Evolutionary conservation across 2,797 vertebrate genomes (phyloP).

Genomic region (Remorina albescens): DNA sequence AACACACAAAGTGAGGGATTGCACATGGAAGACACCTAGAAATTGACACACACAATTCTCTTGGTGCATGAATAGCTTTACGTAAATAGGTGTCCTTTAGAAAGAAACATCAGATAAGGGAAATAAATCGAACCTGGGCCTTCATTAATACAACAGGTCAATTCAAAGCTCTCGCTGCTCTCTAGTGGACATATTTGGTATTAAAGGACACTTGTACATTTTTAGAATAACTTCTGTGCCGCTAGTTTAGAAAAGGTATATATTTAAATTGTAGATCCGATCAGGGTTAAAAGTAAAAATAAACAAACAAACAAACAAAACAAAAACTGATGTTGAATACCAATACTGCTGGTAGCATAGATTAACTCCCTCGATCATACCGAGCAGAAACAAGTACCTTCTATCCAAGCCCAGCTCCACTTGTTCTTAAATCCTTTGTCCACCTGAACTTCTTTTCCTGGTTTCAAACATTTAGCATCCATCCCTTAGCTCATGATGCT

Average conservation of each 20-base stretch:
- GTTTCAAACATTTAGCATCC: too few species aligned
- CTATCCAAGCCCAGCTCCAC: too few species aligned
- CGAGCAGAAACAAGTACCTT: too few species aligned
- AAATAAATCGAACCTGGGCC: constrained; percentile 53
- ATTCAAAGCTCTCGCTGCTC: constrained; percentile 59
- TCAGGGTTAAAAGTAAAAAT: too few species aligned
- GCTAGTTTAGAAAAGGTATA: not conserved
- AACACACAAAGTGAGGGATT: constrained; percentile 40
- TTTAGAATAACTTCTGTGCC: not conserved
- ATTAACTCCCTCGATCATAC: too few species aligned
- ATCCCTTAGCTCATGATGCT: too few species aligned
- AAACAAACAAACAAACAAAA: too few species aligned
- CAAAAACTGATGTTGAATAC: too few species aligned
- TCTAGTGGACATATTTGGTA: constrained; percentile 60
- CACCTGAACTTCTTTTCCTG: too few species aligned
- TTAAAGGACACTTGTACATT: not conserved
- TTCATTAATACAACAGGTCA: constrained; percentile 65
- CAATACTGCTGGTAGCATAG: too few species aligned
- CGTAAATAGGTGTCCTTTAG: constrained; percentile 67
- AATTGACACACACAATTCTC: not conserved
- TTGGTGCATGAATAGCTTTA: constrained; percentile 29
- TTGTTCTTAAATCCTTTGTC: too few species aligned
- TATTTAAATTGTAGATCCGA: too few species aligned
- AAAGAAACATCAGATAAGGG: constrained; percentile 52
- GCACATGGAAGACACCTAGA: constrained; percentile 13